Conservation (phyloP, 53 echinoderm and acorn worm species). For the Holothuria scabra region DNA sequence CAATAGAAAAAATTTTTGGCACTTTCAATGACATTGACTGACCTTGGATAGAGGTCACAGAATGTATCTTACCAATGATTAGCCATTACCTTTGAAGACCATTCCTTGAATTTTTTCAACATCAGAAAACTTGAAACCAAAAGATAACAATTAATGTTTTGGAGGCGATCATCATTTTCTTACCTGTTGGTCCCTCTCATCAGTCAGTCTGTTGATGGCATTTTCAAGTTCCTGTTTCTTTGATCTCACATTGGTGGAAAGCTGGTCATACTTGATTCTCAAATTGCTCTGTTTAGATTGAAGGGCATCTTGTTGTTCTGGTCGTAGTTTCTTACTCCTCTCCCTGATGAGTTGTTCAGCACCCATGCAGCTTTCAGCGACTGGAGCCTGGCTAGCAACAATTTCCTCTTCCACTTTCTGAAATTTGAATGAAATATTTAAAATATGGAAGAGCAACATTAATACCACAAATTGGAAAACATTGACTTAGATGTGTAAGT, state of each 20-base stretch:
- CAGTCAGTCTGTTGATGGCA: constrained; percentile 73
- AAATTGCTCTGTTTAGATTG: constrained; percentile 83
- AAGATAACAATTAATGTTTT: no score
- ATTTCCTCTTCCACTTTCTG: constrained; percentile 93
- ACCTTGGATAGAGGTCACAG: no score
- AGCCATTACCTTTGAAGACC: no score
- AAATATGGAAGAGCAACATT: neutral
- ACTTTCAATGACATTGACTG: no score
- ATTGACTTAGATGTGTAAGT: neutral
- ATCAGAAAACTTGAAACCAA: no score
- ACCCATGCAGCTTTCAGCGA: constrained; percentile 81
- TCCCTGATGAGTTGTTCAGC: constrained; percentile 90
- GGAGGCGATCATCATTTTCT: neutral
- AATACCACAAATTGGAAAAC: neutral
- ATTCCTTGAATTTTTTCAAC: no score
- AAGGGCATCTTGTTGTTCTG: constrained; percentile 89
- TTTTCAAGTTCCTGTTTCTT: constrained; percentile 76
- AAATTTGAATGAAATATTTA: neutral
- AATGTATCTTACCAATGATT: no score
- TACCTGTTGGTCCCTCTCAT: constrained; percentile 87
- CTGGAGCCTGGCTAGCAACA: constrained; percentile 68
- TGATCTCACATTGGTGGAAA: constrained; percentile 68
- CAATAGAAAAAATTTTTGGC: no score
- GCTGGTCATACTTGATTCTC: constrained; percentile 81
- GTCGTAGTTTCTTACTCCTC: constrained; percentile 87